phyloP scores from a whole-genome alignment of 92 coral and sea anemone species.

The Zoanthus sansibaricus region DNA sequence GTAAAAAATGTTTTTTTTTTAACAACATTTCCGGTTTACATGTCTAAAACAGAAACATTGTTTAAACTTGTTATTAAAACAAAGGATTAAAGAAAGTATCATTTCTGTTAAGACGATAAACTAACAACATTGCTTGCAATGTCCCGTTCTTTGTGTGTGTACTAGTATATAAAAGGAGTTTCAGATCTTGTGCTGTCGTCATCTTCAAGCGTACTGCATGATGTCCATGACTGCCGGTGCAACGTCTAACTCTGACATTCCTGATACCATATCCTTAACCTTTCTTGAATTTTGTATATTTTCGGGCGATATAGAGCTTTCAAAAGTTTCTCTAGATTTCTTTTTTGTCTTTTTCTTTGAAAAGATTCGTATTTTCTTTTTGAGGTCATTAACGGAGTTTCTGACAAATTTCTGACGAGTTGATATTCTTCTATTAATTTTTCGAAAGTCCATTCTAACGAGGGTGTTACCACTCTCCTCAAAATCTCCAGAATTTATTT shows the following conservation, averaged over 20 bases:
- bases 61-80: no score
- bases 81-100: not conserved
- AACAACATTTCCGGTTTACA: no score
- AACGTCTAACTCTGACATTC: slow-evolving; percentile 24
- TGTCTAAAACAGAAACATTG: no score
- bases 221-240: slow-evolving; percentile 4
- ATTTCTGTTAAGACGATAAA: not conserved
- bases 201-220: slow-evolving; percentile 12
- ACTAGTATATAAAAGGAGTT: not conserved
- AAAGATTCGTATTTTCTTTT: not conserved
- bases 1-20: no score
- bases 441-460: slow-evolving; percentile 27
- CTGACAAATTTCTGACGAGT: not conserved
- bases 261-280: not conserved
- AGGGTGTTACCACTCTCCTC: slow-evolving; percentile 26
- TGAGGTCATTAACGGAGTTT: not conserved
- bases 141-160: not conserved
- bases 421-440: not conserved
- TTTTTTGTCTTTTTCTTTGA: not conserved
- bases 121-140: not conserved
- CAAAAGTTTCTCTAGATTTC: not conserved
- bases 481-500: not conserved
- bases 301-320: not conserved
- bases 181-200: not conserved
- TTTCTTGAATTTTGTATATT: not conserved